Evolutionary conservation across 2,888 invertebrate species (phyloP), one percentile per base, ranked within the genome.

Genomic region (Pachymerium ferrugineum): DNA sequence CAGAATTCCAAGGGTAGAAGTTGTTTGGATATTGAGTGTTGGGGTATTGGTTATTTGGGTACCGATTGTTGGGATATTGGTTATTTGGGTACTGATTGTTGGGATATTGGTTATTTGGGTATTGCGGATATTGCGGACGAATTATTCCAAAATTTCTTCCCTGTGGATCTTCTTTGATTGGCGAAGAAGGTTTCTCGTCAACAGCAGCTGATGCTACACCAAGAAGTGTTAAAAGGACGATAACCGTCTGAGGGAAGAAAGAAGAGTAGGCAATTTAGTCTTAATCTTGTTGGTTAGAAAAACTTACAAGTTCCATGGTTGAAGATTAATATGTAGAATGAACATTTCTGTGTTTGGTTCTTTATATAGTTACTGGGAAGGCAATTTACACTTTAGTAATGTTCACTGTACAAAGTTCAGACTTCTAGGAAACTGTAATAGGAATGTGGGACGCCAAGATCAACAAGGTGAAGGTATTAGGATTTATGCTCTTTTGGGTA

Each of bases 101-200:
- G 22, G 54, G 54, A 25, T 25, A 22, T 22, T 54, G 22, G 54
- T 6, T 54, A 14, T 22, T 25, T 25, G 54, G 54, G 25, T 54
- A 54, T 22, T 54, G 54, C 54, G 54, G 54, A 54, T 54, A 54
- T 22, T 54, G 54, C 54, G 54, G 54, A 54, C 54, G 54, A 54
- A 54, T 54, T 14, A 54, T 25, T 22, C 54, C 54, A 25, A 54
- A 54, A 54, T 54, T 54, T 54, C 54, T 22, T 54, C 25, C 54
- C 14, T 54, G 54, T 12, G 10, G 25, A 5, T 54, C 54, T 1
- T 54, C 54, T 14, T 54, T 54, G 28, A 54, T 3, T 38, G 12
- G 2, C 12, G 47, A 47, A 8, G 12, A 42, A n/a, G 42, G 22
- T 47, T 47, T 47, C 1, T 8, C 22, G 3, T 54, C 25, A 3